Evolutionary conservation across 2,113 vertebrate genomes (phyloP).

Genomic region (Agelaius tricolor): DNA sequence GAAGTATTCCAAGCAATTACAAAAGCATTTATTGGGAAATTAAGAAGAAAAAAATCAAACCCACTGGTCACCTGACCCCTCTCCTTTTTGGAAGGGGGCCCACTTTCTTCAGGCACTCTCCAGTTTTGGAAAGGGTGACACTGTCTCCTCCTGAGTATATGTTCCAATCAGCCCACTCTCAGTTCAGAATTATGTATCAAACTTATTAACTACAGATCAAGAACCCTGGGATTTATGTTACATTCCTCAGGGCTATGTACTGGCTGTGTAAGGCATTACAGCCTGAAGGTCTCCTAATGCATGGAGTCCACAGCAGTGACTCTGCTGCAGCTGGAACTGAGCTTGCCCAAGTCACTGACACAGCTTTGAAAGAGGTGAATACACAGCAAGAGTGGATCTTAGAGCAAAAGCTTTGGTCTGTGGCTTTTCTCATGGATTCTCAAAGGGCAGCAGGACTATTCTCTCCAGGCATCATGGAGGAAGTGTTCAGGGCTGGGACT

Average conservation of each 20-base stretch:
- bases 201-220: neutral
- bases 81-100: neutral
- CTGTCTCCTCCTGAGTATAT: neutral
- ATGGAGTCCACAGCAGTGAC: neutral
- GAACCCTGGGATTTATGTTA: neutral
- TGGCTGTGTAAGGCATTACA: neutral
- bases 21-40: neutral
- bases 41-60: neutral
- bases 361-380: neutral
- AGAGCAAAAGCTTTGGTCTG: neutral
- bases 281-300: neutral
- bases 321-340: neutral
- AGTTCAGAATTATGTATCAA: neutral
- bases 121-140: neutral
- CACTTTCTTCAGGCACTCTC: neutral
- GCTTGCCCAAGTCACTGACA: neutral
- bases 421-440: neutral
- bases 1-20: neutral
- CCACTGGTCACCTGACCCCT: neutral
- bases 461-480: neutral
- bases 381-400: neutral
- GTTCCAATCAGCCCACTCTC: neutral
- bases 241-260: neutral
- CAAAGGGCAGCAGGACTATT: neutral
- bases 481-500: neutral